These are phyloP conservation scores for Jordanella pulchra DNA, from an alignment of 2,797 vertebrate genomes.

Conservation along the genomic window DNA sequence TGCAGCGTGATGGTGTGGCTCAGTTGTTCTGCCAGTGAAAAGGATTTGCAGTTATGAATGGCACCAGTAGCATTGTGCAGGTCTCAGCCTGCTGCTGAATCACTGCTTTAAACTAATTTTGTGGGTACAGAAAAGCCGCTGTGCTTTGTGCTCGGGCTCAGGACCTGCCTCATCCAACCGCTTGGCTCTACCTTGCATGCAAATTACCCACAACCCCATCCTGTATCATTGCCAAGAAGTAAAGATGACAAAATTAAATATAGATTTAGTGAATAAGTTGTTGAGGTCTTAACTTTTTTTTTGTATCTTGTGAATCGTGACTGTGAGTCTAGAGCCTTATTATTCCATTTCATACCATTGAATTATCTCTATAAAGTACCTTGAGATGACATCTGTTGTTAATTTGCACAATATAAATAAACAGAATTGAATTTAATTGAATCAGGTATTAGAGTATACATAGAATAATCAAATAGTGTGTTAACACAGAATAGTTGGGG, in stretches of 20 bases:
- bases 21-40: constrained; percentile 54
- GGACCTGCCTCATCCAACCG: constrained; percentile 53
- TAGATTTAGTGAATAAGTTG: constrained; percentile 48
- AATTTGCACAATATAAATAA: no score
- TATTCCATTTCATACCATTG: constrained; percentile 15
- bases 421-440: no score
- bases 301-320: background rate
- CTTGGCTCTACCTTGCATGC: constrained; percentile 64
- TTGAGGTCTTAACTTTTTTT: constrained; percentile 43
- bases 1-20: constrained; percentile 23
- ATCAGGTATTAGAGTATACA: no score
- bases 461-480: no score
- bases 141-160: constrained; percentile 52
- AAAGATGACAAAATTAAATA: constrained; percentile 37
- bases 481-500: no score
- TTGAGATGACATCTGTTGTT: no score
- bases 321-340: constrained; percentile 15
- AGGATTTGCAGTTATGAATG: constrained; percentile 67
- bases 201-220: constrained; percentile 52
- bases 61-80: constrained; percentile 44
- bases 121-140: constrained; percentile 65
- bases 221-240: constrained; percentile 34
- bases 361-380: no score
- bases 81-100: constrained; percentile 68
- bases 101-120: constrained; percentile 61